Percentiles rank a stretch among this genome's conserved stretches.
Conservation (phyloP, 2,888 invertebrate genomes). For the Lampropteryx suffumata region DNA sequence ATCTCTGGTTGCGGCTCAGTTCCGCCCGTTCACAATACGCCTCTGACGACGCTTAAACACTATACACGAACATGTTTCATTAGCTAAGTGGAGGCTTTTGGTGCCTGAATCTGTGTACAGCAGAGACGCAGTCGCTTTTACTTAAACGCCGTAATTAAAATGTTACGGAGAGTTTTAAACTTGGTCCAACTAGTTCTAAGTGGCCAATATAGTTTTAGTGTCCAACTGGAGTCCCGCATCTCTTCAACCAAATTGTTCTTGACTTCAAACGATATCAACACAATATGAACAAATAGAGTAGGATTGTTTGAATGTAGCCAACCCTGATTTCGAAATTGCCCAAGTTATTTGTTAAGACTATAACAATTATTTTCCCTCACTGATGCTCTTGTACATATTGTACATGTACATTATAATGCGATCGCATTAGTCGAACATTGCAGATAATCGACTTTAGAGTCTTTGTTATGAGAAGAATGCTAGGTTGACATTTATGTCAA, state of each 20-base stretch:
- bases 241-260: background rate
- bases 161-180: constrained; percentile 76
- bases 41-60: constrained; percentile 72
- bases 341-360: too few relatives aligned
- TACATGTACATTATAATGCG: too few relatives aligned
- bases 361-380: too few relatives aligned
- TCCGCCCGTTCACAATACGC: constrained; percentile 65
- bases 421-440: too few relatives aligned
- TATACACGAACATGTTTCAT: constrained; percentile 83
- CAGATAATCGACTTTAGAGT: too few relatives aligned
- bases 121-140: constrained; percentile 79
- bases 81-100: constrained; percentile 84
- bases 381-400: too few relatives aligned
- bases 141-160: constrained; percentile 82
- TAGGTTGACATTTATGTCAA: too few relatives aligned
- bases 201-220: constrained; percentile 78
- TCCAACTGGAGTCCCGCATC: constrained; percentile 43
- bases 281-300: too few relatives aligned
- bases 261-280: background rate
- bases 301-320: too few relatives aligned
- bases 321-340: too few relatives aligned
- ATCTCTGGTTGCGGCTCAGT: constrained; percentile 36
- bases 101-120: constrained; percentile 79
- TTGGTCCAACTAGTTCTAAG: constrained; percentile 73
- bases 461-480: too few relatives aligned